Evolutionary conservation across 2,113 vertebrate species (phyloP), one percentile per base, ranked within the genome.

Genomic region (Mystacornis crossleyi): DNA sequence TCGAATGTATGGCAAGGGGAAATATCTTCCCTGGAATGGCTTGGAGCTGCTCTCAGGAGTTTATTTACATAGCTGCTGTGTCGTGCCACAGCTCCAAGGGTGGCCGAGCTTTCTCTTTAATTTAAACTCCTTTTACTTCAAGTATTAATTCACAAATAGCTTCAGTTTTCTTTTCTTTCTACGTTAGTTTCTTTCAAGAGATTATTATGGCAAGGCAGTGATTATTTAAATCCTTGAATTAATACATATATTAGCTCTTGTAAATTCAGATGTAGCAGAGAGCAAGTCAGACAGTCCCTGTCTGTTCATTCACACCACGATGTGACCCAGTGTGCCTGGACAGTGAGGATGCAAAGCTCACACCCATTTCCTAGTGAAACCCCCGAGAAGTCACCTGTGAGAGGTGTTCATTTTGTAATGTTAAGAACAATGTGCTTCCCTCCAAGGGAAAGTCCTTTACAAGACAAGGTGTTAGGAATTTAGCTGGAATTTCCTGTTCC

Each of bases 41-140:
- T 96, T 80, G 58, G 81, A 93, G 72, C 86, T 65, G 72, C 90
- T 79, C 92, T 92, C 69, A 81, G 43, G 73, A 57, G 45, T 92
- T 93, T 90, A 90, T 96, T 95, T 95, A 95, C 69, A 65, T 92
- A 84, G 85, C 88, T 86, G 51, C 26, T 57, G 8, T 36, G 24
- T 71, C 11, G 7, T 81, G 69, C 71, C 64, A 78, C 36, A 24
- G 60, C 34, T 48, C 55, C 48, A 83, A 78, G 77, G 60, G 60
- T 25, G 3, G 81, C 75, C 79, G 88, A 62, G 42, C 61, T 89
- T 64, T 57, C 38, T 74, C 53, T 93, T 89, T 81, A 57, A 88
- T 88, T 55, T 71, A 34, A 83, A 86, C 60, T 80, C 74, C 53
- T 87, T 75, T 71, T 71, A n/a, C 55, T 88, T 54, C 48, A 69